These are phyloP conservation scores for Pocota personata DNA, from an alignment of 2,888 invertebrate species.

Conservation along the genomic window DNA sequence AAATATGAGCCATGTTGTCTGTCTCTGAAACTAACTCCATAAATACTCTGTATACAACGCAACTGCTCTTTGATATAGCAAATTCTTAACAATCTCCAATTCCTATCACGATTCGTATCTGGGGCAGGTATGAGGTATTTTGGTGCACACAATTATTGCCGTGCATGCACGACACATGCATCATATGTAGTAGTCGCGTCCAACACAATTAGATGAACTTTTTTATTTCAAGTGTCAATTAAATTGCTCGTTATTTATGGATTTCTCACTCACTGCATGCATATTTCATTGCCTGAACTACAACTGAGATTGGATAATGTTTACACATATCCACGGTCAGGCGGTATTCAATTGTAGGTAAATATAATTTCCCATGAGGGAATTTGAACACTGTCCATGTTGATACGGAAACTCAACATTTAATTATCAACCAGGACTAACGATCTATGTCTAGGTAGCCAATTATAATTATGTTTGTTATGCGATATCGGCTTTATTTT, in stretches of 20 bases:
- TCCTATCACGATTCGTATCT: constrained; percentile 11
- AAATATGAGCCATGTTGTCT: constrained; percentile 25
- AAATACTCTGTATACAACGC: background rate
- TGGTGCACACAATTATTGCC: background rate
- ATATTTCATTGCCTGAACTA: constrained; percentile 1
- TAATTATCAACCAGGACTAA: constrained; percentile 19
- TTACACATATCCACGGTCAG: background rate
- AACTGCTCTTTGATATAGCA: background rate
- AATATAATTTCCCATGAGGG: background rate
- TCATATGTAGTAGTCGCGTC: background rate
- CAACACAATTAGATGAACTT: constrained; percentile 34
- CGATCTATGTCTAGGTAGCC: constrained; percentile 11
- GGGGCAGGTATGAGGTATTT: background rate
- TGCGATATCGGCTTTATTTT: constrained; percentile 21
- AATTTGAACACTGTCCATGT: constrained; percentile 2
- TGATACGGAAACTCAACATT: constrained; percentile 28
- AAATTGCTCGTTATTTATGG: constrained; percentile 44
- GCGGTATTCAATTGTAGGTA: background rate
- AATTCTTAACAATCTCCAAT: constrained; percentile 13
- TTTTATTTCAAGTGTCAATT: constrained; percentile 60
- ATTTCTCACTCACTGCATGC: background rate
- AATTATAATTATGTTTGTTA: constrained; percentile 12
- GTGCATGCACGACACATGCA: background rate
- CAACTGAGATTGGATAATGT: constrained; percentile 27
- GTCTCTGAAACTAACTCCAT: constrained; percentile 4